Evolutionary conservation across 2,888 invertebrate species (phyloP).

Genomic region (Bursaphelenchus okinawaensis): DNA sequence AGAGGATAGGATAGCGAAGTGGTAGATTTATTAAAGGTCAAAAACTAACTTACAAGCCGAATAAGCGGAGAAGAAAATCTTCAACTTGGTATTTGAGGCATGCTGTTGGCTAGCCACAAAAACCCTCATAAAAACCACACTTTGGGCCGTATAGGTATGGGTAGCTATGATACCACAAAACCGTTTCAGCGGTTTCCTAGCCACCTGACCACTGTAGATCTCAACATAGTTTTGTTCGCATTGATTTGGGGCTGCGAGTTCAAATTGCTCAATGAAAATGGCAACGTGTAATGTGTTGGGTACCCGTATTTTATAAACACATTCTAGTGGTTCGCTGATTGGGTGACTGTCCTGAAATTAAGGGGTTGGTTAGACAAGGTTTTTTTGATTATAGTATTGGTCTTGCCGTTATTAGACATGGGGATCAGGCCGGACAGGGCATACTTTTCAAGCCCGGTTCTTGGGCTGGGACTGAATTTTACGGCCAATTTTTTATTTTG

Average conservation of each 20-base stretch:
- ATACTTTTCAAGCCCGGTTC: too few relatives aligned
- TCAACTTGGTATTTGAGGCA: slow-evolving; percentile 17
- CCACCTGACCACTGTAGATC: slow-evolving; percentile 44
- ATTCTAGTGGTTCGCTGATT: slow-evolving; percentile 30
- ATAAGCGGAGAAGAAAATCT: slow-evolving; percentile 29
- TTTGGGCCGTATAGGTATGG: slow-evolving; percentile 31
- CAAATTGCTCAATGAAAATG: slow-evolving; percentile 46
- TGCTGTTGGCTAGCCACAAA: slow-evolving; percentile 16
- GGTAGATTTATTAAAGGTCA: neutral
- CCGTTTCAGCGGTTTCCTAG: slow-evolving; percentile 22
- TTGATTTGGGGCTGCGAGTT: slow-evolving; percentile 48
- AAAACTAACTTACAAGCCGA: slow-evolving; percentile 19
- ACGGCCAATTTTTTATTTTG: too few relatives aligned
- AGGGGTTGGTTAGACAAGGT: too few relatives aligned
- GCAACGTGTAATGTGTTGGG: slow-evolving; percentile 35
- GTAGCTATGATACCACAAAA: slow-evolving; percentile 42
- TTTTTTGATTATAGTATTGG: neutral
- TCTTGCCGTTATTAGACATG: too few relatives aligned
- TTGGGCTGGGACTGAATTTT: too few relatives aligned
- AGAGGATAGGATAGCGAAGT: too few relatives aligned
- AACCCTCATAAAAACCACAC: slow-evolving; percentile 33
- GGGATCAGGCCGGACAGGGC: too few relatives aligned
- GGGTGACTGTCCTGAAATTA: slow-evolving; percentile 4
- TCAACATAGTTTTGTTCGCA: slow-evolving; percentile 54
- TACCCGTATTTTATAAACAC: slow-evolving; percentile 42